Evolutionary conservation across 1,140 invertebrate species (phyloP), one percentile per base, ranked within the genome.

Genomic region (Lanistes nyassanus): DNA sequence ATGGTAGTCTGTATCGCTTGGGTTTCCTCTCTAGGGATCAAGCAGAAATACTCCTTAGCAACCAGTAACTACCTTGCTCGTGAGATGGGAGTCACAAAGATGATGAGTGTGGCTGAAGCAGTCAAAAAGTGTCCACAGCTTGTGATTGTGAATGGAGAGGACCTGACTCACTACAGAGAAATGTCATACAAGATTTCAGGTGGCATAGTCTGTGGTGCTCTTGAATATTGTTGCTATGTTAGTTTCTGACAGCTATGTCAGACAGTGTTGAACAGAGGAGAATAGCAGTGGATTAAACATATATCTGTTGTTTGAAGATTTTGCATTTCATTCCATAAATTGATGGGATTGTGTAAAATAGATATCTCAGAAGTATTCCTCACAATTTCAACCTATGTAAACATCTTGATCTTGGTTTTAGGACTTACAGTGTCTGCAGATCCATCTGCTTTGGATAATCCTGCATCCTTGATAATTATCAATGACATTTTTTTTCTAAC

Each of bases 101-200:
- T 82, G 37, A 85, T 83, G 79, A 72, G 31, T 13, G 56, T 86
- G 6, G 79, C 80, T 67, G 85, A 86, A 68, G 85, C 85, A 6
- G 79, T 70, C 53, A 80, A 82, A 36, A 85, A 82, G 75, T 86
- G 85, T 66, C 84, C 85, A 26, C 62, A 84, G 23, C 70, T 86
- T 0, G 80, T 86, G 26, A 51, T 86, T 5, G 84, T 86, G 1
- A 82, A 74, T 67, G 85, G 85, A 31, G 85, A 86, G 67, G 85
- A 86, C 69, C 77, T 86, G 16, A 84, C 83, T 26, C 74, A 82
- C 56, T 86, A 86, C 74, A 81, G 85, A 69, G 73, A 85, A 26
- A 83, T 85, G 82, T 86, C 85, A 0, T 86, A 86, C 62, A 82
- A 79, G 76, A 84, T 86, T 69, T 84, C 85, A 75, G 81, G 85